Conservation (phyloP, 2,113 vertebrate species). For the Bujurquina vittata region DNA sequence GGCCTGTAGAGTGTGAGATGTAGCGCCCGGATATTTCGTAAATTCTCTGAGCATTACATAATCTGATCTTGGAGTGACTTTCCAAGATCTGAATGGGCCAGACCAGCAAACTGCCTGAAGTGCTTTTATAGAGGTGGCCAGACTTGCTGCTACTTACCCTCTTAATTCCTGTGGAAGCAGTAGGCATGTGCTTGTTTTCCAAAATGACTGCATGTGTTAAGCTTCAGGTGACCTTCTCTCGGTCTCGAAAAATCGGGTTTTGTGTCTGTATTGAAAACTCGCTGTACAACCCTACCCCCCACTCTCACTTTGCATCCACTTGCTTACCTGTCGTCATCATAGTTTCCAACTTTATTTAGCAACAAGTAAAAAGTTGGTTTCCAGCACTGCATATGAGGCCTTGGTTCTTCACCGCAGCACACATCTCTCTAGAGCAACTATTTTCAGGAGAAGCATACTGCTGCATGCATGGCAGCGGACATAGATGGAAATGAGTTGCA, state of each 20-base stretch:
- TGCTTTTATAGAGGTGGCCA: too few relatives aligned
- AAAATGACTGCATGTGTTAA: background rate
- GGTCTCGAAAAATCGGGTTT: background rate
- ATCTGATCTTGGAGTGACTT: too few relatives aligned
- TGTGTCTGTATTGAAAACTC: background rate
- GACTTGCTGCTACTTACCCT: too few relatives aligned
- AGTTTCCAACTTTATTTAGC: background rate
- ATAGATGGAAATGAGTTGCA: background rate
- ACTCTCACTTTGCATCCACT: background rate
- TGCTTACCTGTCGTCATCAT: background rate
- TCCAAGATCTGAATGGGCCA: too few relatives aligned
- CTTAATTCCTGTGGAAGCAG: background rate
- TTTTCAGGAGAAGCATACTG: background rate
- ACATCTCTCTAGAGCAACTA: background rate
- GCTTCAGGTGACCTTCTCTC: background rate
- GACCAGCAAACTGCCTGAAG: too few relatives aligned
- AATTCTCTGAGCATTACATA: too few relatives aligned
- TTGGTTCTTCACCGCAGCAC: background rate
- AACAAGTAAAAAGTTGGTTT: background rate
- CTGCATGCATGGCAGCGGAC: background rate
- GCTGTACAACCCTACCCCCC: background rate
- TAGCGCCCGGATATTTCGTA: too few relatives aligned
- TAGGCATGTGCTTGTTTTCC: too few relatives aligned
- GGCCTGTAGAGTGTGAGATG: too few relatives aligned
- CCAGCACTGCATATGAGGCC: background rate